Base-by-base conservation (phyloP, 2,797 vertebrate genomes). In the Lutjanus campechanus region DNA sequence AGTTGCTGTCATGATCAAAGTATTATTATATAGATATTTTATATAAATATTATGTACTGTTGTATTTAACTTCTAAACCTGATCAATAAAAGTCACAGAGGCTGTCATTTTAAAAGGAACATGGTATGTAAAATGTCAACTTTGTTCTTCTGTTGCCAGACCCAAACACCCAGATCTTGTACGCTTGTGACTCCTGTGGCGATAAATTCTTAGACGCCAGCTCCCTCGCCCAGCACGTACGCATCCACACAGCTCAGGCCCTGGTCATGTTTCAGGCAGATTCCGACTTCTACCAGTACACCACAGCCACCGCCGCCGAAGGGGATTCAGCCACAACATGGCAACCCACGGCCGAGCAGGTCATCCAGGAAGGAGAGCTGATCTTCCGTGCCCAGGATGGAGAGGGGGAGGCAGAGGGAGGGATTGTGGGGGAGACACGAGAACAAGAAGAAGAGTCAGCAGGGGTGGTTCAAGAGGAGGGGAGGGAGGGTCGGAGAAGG, bases 251-350 rank as follows among this genome's bases (percentile, higher is more conserved):
- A 0, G 98, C 98, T 1, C 98, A 99, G 90, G 98, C 98, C 0
- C 90, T 99, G 86, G 98, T 99, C 91, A 99, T 99, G 98, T 98
- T 99, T 93, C 98, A 99, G 93, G 97, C 97, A 0, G 98, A 99
- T 73, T 96, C 97, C 0, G 98, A 99, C 95, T 98, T 98, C 91
- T 99, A 98, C 91, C 98, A 99, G 89, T 98, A 98, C 64, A 92
- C 93, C 19, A 81, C 92, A 17, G 51, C 89, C 53, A 62, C 94
- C 51, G 13, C 85, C 0, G 51, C 88, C 0, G 93, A 92, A 77
- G 94, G 89, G 69, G 93, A 93, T 9, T 87, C 96, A 0, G 88
- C 96, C 17, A 51, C 93, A 25, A 85, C 96, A 2, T 99, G 98
- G 98, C 97, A 97, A 3, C 81, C 93, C 20, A 79, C 96, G 0